Evolutionary conservation across 2,797 vertebrate genomes (phyloP), one percentile per base, ranked within the genome.

Genomic region (Huso huso): DNA sequence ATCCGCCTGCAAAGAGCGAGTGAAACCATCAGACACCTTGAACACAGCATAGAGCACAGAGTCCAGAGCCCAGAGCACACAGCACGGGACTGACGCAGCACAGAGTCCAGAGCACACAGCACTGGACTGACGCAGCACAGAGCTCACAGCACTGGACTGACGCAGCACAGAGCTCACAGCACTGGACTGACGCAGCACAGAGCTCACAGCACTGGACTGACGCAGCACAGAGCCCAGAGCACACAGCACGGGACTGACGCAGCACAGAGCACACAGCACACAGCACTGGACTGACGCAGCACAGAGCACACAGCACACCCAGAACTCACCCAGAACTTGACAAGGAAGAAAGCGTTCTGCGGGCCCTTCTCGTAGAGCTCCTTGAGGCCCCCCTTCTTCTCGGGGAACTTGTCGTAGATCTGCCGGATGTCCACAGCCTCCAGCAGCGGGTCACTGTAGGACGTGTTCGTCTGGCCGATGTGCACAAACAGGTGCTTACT

Each of bases 401-500:
- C 94, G 0, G 94, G 94, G 74, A 97, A 96, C 77, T 97, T 97
- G 86, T 97, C 95, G 0, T 97, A 97, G 87, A 97, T 97, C 89
- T 97, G 95, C 72, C 95, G 92, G 69, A 97, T 93, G 4, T 97
- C 95, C 72, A 96, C 93, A 0, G 94, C 95, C 80, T 96, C 95
- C 86, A 96, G 80, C n/a, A 94, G 88, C 0, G 94, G 95, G 75
- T 96, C 95, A 0, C 85, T 94, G 87, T 93, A 95, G 23, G 92
- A 92, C 1, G 94, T 93, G 81, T 93, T 95, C 0, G 93, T 94
- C 78, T 95, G 94, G 66, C 93, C 92, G 37, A 97, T 96, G 85
- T 96, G 95, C 71, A 97, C 94, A 12, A 96, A 97, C 82, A 96
- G 90, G 84, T 97, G 95, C 85, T 95, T 96, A 94, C 94, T 98